These are phyloP conservation scores for Eueides isabella DNA, from an alignment of 1,140 invertebrate genomes.

Conservation along the genomic window DNA sequence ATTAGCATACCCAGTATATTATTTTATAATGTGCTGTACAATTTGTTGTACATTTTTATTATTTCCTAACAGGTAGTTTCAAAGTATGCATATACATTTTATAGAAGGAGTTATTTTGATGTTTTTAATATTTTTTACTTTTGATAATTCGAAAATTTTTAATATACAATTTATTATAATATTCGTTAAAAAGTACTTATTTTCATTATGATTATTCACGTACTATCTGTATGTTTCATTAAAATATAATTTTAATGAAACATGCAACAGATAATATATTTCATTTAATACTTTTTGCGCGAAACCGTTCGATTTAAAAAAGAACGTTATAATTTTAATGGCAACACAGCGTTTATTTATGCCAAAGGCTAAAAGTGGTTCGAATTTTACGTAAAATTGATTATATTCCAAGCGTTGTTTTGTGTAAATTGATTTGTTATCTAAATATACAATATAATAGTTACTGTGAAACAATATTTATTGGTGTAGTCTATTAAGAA, in stretches of 20 bases:
- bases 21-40: too few relatives aligned
- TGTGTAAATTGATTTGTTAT: slow-evolving; percentile 10
- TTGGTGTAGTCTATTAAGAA: slow-evolving; percentile 13
- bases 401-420: neutral
- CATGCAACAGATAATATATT: neutral
- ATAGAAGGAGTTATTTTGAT: neutral
- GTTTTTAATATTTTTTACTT: too few relatives aligned
- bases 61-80: too few relatives aligned
- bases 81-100: neutral
- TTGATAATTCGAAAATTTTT: too few relatives aligned
- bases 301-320: slow-evolving; percentile 55
- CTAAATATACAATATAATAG: slow-evolving; percentile 23
- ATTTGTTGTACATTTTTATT: too few relatives aligned
- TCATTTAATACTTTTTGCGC: neutral
- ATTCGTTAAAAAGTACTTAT: too few relatives aligned
- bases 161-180: too few relatives aligned
- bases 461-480: slow-evolving; percentile 15
- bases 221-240: too few relatives aligned
- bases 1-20: too few relatives aligned
- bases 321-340: slow-evolving; percentile 37
- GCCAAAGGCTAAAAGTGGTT: slow-evolving; percentile 47
- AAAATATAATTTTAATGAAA: too few relatives aligned
- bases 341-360: slow-evolving; percentile 54
- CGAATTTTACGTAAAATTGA: slow-evolving; percentile 27
- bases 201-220: too few relatives aligned